Conservation (phyloP, 2,797 vertebrate genomes). For the Meriones psammophilus region DNA sequence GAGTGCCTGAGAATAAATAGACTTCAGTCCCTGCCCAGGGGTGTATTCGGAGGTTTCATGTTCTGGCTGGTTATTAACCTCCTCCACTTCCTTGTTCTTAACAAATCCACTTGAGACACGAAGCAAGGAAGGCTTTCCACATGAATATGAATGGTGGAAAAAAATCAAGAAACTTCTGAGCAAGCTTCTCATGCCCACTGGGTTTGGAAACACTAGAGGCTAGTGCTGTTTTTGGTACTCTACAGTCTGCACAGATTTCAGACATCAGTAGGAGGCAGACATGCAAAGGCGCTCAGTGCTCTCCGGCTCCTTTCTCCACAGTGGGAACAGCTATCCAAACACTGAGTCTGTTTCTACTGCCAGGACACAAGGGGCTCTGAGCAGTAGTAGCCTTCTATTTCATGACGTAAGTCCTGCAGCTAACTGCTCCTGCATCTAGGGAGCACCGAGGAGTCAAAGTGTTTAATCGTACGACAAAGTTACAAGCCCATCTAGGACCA, state of each 20-base stretch:
- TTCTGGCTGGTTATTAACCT: background rate
- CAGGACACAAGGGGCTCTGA: background rate
- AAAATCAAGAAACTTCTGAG: background rate
- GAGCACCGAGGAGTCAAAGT: background rate
- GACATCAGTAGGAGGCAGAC: background rate
- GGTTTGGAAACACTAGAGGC: background rate
- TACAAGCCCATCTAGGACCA: background rate
- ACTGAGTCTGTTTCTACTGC: background rate
- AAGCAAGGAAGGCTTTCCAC: background rate
- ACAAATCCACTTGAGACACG: background rate
- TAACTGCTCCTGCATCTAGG: background rate
- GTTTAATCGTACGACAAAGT: background rate
- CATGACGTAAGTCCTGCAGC: background rate
- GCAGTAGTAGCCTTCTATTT: background rate
- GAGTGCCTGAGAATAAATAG: background rate
- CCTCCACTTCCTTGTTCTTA: background rate
- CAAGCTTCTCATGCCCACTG: no score
- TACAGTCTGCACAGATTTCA: background rate
- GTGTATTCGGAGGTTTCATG: fast-evolving
- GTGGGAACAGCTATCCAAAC: background rate
- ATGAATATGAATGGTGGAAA: background rate
- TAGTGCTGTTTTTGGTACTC: background rate
- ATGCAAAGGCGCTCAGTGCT: fast-evolving
- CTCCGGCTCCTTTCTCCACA: fast-evolving
- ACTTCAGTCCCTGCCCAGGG: background rate